Evolutionary conservation across 2,797 vertebrate species (phyloP).

Genomic region (Alca torda): DNA sequence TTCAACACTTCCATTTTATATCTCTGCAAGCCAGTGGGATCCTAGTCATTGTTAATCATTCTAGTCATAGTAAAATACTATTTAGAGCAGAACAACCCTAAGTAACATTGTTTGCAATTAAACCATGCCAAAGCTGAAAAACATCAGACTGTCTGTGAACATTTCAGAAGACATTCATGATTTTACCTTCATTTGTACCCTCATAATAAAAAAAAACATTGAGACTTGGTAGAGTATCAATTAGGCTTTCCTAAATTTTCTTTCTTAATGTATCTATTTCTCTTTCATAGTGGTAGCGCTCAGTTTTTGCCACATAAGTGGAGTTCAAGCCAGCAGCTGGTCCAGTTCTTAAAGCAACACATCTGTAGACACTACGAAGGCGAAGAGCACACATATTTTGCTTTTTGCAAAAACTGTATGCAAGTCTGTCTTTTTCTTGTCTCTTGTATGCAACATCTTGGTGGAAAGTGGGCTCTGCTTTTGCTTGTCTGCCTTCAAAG

Average conservation of each 20-base stretch:
- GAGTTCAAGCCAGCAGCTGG: not conserved
- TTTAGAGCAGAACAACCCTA: not conserved
- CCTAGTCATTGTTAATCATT: not conserved
- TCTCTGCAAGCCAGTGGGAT: not conserved
- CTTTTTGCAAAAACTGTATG: not conserved
- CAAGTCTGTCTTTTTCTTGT: not conserved
- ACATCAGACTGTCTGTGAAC: not conserved
- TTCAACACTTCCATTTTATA: not conserved
- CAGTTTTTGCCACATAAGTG: not conserved
- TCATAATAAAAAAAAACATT: not conserved
- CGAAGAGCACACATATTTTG: not conserved
- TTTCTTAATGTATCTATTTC: not conserved
- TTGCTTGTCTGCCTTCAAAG: not conserved
- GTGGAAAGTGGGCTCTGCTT: not conserved
- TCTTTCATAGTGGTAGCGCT: not conserved
- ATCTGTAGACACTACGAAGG: not conserved
- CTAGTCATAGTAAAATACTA: not conserved
- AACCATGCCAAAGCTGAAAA: not conserved
- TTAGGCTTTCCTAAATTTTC: not conserved
- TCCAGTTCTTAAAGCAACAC: not conserved
- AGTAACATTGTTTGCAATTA: not conserved
- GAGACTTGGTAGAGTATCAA: not conserved
- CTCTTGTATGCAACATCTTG: not conserved
- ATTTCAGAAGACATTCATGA: not conserved
- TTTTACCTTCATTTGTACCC: not conserved